Evolutionary conservation across 2,113 vertebrate genomes (phyloP).

Genomic region (Gavialis gangeticus): DNA sequence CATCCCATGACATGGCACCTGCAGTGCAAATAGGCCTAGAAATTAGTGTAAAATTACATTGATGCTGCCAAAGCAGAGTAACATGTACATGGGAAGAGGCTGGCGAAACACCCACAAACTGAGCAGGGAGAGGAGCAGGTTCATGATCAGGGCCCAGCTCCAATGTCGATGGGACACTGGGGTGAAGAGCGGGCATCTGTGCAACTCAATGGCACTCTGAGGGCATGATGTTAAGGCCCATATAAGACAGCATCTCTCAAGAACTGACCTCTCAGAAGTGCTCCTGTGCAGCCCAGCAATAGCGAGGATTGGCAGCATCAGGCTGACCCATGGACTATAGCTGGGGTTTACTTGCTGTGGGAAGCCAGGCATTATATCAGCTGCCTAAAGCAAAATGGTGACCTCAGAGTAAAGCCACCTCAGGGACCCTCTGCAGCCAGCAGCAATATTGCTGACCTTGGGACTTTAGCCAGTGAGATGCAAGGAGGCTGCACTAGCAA

Average conservation of each 20-base stretch:
- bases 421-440: not conserved
- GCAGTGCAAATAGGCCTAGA: not conserved
- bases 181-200: not conserved
- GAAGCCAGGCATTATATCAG: not conserved
- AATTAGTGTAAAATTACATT: not conserved
- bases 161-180: not conserved
- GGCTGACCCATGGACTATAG: not conserved
- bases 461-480: fast-evolving
- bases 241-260: no score
- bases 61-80: not conserved
- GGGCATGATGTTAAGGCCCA: no score
- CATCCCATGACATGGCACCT: not conserved
- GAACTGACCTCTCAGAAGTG: no score
- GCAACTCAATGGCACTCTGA: no score
- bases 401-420: not conserved
- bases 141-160: not conserved
- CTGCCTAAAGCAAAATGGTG: not conserved
- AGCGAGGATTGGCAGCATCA: no score
- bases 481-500: fast-evolving
- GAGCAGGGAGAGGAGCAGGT: not conserved
- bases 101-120: no score
- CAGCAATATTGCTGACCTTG: fast-evolving
- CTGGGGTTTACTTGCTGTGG: not conserved
- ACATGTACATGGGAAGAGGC: not conserved
- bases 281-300: no score